Conservation (phyloP, 2,797 vertebrate genomes). For the Sitta carolinensis region DNA sequence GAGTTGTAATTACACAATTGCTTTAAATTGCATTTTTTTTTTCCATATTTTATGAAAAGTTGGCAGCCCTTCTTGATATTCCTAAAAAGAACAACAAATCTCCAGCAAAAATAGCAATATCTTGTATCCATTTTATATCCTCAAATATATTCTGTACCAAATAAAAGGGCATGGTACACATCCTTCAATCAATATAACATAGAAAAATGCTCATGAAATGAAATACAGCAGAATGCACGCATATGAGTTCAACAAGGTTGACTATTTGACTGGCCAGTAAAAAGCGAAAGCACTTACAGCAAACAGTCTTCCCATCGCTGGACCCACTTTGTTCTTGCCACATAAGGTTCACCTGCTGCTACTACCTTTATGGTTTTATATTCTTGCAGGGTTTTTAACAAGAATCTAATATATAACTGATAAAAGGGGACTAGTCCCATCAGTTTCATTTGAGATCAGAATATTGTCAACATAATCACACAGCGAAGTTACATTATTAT, state of each 20-base stretch:
- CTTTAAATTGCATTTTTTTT: neutral
- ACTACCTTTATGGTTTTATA: neutral
- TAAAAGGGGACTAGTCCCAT: constrained; percentile 19
- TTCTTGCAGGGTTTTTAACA: constrained; percentile 15
- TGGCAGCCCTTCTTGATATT: neutral
- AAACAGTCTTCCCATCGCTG: neutral
- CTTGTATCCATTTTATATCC: neutral
- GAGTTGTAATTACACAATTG: neutral
- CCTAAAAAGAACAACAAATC: neutral
- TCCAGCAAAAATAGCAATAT: neutral
- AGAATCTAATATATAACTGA: constrained; percentile 22
- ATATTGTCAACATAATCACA: constrained; percentile 25
- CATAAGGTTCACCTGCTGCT: neutral
- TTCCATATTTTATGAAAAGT: neutral
- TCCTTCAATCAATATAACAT: neutral
- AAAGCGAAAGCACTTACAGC: neutral
- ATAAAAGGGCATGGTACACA: neutral
- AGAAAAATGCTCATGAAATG: neutral
- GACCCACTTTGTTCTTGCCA: neutral
- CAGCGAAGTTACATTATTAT: neutral
- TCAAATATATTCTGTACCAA: neutral
- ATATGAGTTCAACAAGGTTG: neutral
- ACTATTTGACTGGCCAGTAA: neutral
- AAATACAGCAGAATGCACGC: neutral
- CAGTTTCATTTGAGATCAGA: constrained; percentile 1